Evolutionary conservation across 1,140 invertebrate species (phyloP).

Genomic region (Potamilus streckersoni): DNA sequence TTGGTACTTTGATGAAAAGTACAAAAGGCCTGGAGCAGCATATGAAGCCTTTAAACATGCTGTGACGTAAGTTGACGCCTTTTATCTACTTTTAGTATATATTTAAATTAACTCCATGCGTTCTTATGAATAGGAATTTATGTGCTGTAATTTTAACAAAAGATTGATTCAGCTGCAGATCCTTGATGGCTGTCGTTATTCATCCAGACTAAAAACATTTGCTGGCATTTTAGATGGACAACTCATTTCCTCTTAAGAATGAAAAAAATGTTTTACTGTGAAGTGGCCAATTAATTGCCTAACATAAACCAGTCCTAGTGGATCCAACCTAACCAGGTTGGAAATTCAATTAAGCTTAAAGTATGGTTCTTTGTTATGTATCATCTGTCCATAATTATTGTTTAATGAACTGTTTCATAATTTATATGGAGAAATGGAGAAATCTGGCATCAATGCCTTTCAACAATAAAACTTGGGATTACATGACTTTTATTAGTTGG

Average conservation of each 20-base stretch:
- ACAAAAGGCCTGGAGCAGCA: constrained; percentile 93
- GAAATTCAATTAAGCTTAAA: no score
- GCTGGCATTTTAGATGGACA: no score
- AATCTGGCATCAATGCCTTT: no score
- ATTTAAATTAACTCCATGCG: background rate
- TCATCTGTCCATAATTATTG: background rate
- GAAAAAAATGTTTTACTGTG: no score
- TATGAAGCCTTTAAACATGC: constrained; percentile 99
- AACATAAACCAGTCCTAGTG: no score
- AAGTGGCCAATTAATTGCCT: no score
- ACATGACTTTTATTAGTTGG: no score
- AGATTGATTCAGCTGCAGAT: background rate
- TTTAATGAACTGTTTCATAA: background rate
- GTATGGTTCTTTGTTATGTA: no score
- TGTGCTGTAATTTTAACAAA: background rate
- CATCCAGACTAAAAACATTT: background rate
- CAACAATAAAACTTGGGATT: no score
- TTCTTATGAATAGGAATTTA: background rate
- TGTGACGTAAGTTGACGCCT: constrained; percentile 81
- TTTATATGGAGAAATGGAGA: background rate
- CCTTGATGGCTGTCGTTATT: background rate
- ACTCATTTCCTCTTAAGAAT: no score
- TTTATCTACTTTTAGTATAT: background rate
- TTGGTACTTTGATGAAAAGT: constrained; percentile 98
- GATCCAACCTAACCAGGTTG: no score